Conservation (phyloP, 2,113 vertebrate genomes). For the Trematocara macrostoma region DNA sequence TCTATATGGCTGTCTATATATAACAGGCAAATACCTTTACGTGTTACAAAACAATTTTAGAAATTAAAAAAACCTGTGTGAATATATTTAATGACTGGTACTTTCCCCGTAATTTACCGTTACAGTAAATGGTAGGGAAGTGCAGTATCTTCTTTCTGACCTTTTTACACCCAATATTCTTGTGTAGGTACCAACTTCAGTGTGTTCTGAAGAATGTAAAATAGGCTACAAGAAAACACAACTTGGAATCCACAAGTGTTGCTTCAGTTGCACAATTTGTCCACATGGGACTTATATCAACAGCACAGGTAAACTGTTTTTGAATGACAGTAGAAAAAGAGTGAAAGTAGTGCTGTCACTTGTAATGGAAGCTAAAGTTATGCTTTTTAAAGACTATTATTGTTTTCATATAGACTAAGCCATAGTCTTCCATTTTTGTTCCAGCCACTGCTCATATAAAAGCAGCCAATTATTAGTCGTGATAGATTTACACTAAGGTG, state of each 20-base stretch:
- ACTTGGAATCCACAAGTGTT: conserved; percentile 65
- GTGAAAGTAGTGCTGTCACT: background rate
- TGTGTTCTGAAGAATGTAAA: conserved; percentile 40
- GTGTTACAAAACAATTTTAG: background rate
- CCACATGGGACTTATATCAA: conserved; percentile 72
- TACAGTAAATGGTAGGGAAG: background rate
- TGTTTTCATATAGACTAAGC: background rate
- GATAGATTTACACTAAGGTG: background rate
- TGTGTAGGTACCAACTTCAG: conserved; percentile 35
- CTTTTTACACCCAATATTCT: background rate
- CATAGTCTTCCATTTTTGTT: background rate
- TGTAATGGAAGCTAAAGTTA: background rate
- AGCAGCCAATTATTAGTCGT: background rate
- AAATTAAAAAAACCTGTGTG: background rate
- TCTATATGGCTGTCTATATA: background rate
- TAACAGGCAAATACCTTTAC: background rate
- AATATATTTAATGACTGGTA: background rate
- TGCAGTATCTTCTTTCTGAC: background rate
- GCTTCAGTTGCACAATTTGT: conserved; percentile 78
- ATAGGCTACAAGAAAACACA: conserved; percentile 7
- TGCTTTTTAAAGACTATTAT: background rate
- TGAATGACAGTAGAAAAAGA: background rate
- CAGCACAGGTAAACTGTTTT: conserved; percentile 63
- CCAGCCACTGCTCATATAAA: background rate
- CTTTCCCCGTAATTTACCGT: rapidly evolving